A percentile compares a stretch with the other conserved stretches of the same genome.
These are phyloP conservation scores for Datnioides undecimradiatus DNA, from an alignment of 2,113 vertebrate species.

Conservation along the genomic window DNA sequence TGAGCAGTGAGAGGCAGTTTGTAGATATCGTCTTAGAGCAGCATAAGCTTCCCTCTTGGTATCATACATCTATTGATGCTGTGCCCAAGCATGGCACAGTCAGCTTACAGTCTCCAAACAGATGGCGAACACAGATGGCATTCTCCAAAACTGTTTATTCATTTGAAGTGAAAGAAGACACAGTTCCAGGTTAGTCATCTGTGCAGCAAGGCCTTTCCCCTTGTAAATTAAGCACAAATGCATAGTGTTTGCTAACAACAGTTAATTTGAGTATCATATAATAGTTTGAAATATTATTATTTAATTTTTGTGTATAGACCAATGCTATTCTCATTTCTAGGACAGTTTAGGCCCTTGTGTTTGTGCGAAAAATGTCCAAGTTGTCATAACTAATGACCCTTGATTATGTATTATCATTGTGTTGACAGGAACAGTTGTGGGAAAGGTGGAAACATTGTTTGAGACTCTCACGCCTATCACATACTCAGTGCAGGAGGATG, in stretches of 20 bases:
- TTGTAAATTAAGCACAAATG: not conserved
- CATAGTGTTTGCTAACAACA: conserved; percentile 11
- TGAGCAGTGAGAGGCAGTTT: conserved; percentile 38
- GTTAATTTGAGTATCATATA: not conserved
- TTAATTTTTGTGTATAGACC: not conserved
- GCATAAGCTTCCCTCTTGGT: conserved; percentile 48
- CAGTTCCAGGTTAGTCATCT: conserved; percentile 77
- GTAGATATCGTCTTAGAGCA: conserved; percentile 42
- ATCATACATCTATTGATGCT: conserved; percentile 50
- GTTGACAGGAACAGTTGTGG: conserved; percentile 82
- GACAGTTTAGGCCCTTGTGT: not conserved
- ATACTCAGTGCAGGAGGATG: conserved; percentile 82
- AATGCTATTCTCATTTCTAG: not conserved
- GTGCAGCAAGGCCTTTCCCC: not conserved
- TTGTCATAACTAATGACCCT: no score
- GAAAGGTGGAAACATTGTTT: conserved; percentile 67
- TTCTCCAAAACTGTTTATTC: conserved; percentile 78
- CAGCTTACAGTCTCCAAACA: conserved; percentile 48
- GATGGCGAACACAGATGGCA: conserved; percentile 68
- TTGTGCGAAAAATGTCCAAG: not conserved
- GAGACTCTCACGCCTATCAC: conserved; percentile 64
- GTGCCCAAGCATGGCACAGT: conserved; percentile 29
- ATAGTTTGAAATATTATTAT: not conserved
- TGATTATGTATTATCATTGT: conserved; percentile 23
- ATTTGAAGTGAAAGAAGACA: conserved; percentile 84